Evolutionary conservation across 1,140 invertebrate species (phyloP).

Genomic region (Bombus terrestris): DNA sequence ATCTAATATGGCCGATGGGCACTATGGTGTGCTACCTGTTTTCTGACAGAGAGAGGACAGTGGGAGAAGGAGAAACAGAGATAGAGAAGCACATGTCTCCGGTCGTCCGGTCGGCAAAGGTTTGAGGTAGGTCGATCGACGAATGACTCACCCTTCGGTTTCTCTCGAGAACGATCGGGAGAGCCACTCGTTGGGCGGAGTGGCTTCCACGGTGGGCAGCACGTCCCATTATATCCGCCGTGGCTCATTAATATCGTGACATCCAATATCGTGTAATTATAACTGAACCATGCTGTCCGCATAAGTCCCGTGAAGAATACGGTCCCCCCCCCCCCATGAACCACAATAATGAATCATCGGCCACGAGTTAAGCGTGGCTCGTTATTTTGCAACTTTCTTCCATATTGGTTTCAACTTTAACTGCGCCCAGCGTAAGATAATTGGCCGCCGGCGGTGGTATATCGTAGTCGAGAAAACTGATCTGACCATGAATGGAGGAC

Average conservation of each 20-base stretch:
- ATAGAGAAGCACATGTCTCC: conserved; percentile 3
- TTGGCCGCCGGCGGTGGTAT: background rate
- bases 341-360: conserved; percentile 60
- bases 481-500: background rate
- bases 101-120: conserved; percentile 48
- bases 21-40: conserved; percentile 3
- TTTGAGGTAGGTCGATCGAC: conserved; percentile 70
- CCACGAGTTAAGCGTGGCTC: conserved; percentile 25
- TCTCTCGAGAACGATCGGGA: conserved; percentile 47
- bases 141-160: conserved; percentile 64
- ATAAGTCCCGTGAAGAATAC: conserved; percentile 43
- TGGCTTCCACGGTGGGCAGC: conserved; percentile 64
- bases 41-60: background rate
- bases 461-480: conserved; percentile 4
- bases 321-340: background rate
- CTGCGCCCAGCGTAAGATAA: conserved; percentile 20
- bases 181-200: conserved; percentile 54
- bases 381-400: conserved; percentile 35
- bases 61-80: background rate
- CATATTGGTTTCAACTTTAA: conserved; percentile 33
- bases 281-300: conserved; percentile 51
- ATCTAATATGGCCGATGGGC: background rate
- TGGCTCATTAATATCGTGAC: conserved; percentile 67
- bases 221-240: conserved; percentile 59
- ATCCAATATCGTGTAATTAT: conserved; percentile 70